phyloP scores from a whole-genome alignment of 2,888 invertebrate species.

The Eulithis testata region DNA sequence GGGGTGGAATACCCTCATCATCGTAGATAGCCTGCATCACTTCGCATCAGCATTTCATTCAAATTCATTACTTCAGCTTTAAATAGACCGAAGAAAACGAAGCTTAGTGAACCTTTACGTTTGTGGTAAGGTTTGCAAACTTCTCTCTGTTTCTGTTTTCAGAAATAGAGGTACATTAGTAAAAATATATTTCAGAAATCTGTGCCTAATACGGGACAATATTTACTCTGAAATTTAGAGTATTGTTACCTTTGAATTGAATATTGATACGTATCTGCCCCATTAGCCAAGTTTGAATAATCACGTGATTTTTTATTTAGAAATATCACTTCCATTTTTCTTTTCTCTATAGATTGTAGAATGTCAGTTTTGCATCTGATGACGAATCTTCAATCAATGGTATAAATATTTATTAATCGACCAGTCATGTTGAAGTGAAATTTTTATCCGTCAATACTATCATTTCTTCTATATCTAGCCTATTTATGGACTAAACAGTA shows the following conservation, averaged over 20 bases:
- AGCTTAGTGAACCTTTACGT: too few relatives aligned
- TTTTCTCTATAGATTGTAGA: neutral
- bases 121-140: too few relatives aligned
- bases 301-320: too few relatives aligned
- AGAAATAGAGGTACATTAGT: too few relatives aligned
- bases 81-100: too few relatives aligned
- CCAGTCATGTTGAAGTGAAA: neutral
- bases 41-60: neutral
- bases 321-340: neutral
- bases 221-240: too few relatives aligned
- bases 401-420: neutral
- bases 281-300: too few relatives aligned
- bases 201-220: too few relatives aligned
- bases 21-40: slow-evolving; percentile 10
- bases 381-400: neutral
- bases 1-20: slow-evolving; percentile 33
- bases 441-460: neutral
- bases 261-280: too few relatives aligned
- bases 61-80: neutral
- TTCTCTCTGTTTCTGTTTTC: too few relatives aligned
- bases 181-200: too few relatives aligned
- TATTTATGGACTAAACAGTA: slow-evolving; percentile 33
- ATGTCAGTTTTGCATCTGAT: neutral
- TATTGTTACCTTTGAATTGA: too few relatives aligned
- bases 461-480: slow-evolving; percentile 5